Conservation (phyloP, 2,888 invertebrate genomes). For the Stictocephala bisonia region DNA sequence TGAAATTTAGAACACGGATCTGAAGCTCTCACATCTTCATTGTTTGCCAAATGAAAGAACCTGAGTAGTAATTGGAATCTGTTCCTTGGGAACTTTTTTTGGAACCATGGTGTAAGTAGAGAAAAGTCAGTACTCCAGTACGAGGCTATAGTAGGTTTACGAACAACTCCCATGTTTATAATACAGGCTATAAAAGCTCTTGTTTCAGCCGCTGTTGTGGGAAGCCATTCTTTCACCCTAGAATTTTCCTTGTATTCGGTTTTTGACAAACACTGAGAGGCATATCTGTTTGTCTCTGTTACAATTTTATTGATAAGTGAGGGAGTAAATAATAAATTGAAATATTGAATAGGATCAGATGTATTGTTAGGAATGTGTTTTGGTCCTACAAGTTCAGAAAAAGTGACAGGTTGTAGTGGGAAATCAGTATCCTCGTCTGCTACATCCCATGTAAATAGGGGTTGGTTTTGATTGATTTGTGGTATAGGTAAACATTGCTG, state of each 20-base stretch:
- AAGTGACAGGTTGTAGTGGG: too few species aligned
- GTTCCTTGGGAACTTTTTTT: not conserved
- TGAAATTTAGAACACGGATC: not conserved
- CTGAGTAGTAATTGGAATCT: not conserved
- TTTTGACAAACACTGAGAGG: not conserved
- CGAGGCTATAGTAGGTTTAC: not conserved
- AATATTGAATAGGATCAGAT: too few species aligned
- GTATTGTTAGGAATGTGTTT: too few species aligned
- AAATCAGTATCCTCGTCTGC: too few species aligned
- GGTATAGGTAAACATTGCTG: too few species aligned
- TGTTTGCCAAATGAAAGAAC: not conserved
- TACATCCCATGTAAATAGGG: too few species aligned
- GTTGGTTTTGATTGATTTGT: too few species aligned
- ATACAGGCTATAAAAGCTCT: not conserved
- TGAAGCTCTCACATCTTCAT: not conserved
- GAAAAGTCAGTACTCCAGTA: not conserved
- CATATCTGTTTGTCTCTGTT: constrained; percentile 6
- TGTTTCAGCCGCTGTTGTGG: not conserved
- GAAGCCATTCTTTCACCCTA: not conserved
- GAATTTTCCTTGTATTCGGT: too few species aligned
- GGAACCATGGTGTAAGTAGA: not conserved
- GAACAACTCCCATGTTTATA: not conserved
- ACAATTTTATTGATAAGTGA: not conserved
- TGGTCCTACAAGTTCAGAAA: too few species aligned
- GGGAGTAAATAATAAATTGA: not conserved